Conservation (phyloP, 1,140 invertebrate species). For the Papilio polyxenes region DNA sequence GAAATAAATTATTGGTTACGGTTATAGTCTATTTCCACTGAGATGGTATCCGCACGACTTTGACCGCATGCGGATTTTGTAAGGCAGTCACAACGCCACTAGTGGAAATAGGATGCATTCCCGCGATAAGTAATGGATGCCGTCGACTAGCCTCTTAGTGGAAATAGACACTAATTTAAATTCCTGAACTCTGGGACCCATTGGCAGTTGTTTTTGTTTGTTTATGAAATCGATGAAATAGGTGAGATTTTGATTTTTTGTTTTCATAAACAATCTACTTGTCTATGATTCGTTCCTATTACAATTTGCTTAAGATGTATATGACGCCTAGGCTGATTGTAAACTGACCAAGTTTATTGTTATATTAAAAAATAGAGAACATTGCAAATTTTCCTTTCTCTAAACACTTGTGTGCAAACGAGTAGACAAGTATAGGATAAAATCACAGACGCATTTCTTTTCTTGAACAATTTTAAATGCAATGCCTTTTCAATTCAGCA, state of each 20-base stretch:
- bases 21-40: neutral
- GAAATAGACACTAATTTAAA: neutral
- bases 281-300: too few relatives aligned
- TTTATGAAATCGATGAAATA: neutral
- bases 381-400: too few relatives aligned
- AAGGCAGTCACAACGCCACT: neutral
- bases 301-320: too few relatives aligned
- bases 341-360: neutral
- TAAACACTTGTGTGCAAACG: neutral
- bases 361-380: too few relatives aligned
- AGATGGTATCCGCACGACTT: neutral
- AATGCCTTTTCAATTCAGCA: constrained; percentile 11
- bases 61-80: neutral
- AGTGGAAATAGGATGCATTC: neutral
- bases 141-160: neutral
- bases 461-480: constrained; percentile 16
- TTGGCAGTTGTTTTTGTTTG: neutral
- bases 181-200: neutral
- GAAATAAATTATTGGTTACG: neutral
- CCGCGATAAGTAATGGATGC: too few relatives aligned
- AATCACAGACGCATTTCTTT: constrained; percentile 1
- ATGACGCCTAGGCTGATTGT: neutral
- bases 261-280: neutral
- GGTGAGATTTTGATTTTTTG: neutral
- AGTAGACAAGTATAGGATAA: neutral